Base-by-base conservation (phyloP, 2,888 invertebrate genomes). In the Dryobota labecula region DNA sequence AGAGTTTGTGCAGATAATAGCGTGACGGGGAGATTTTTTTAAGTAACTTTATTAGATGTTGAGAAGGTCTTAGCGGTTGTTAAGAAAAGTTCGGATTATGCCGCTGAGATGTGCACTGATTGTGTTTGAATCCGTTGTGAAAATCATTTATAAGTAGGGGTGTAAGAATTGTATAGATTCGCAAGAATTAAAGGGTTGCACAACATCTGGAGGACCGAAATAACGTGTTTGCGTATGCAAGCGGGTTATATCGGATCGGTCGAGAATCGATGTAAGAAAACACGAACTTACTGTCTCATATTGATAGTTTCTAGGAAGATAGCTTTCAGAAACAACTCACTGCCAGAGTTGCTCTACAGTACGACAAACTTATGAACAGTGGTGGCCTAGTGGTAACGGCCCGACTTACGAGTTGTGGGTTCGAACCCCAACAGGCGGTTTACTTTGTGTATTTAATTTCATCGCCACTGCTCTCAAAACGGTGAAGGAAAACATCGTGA, bases 1-100 rank as follows among this genome's bases (percentile, higher is more conserved):
- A 86, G 86, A 85, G 83, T 82, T 85, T 78, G 60, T 70, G 72
- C 63, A 72, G 86, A 86, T 85, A 84, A 86, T 83, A 76, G 79
- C 85, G 75, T 81, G 77, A 85, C 82, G 78, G 78, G 68, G 77
- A 76, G 76, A 70, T 51, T 81, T 83, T 73, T 75, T 76, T 80
- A 70, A 81, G 73, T 65, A 68, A 74, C 77, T 84, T 84, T 82
- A 84, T 84, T 85, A 84, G 64, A 81, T 76, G 76, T 69, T 58
- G 61, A 57, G 70, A 54, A 73, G 71, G 61, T 36, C 53, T 71
- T n/a, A 68, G 68, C 60, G 57, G 65, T 73, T 73, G 66, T 65
- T 45, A 24, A 54, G 36, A 51, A 51, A 71, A 76, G 57, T 81
- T 85, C 24, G 49, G 70, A 67, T 68, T 66, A 62, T 68, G 33